Base-by-base conservation (phyloP, 2,888 invertebrate species). In the Tuberolachnus salignus region DNA sequence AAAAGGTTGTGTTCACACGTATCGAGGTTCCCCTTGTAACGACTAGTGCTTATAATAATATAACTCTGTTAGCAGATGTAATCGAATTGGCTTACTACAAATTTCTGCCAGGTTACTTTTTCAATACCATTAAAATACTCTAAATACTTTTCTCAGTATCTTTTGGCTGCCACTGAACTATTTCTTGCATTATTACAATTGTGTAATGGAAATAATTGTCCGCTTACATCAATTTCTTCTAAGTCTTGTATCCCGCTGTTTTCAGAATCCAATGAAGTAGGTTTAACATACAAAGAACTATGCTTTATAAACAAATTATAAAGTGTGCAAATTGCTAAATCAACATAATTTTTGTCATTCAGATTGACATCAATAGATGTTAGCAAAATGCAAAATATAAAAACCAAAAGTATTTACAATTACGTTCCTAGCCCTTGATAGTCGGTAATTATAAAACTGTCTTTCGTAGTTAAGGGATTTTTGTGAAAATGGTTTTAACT, bases 381-480 rank as follows among this genome's bases (percentile, higher is more conserved):
- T 26, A 14, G 59, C 14, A 59, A 59, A 59, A 59, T 59, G 26
- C 26, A 16, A 59, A 59, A 59, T 59, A 14, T 59, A 59, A 26
- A 59, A 14, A 59, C 59, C 59, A 59, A 59, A 59, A 26, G 26
- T 26, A 26, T 59, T 59, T 59, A 26, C 59, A 26, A 59, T 26
- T 59, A 59, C 26, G 26, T 59, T 59, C 26, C 59, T 59, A 16
- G 59, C 26, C 59, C 59, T 59, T 26, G 59, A 59, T 26, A 59
- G 14, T 59, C 59, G 57, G 26, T 59, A 59, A 59, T 59, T 59
- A 16, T 59, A 59, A 59, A 59, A 26, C 16, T 26, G 26, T 59
- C 59, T 59, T 59, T 59, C 59, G 16, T 59, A 59, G 59, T 59
- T 59, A 14, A 59, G 26, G 59, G 59, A 59, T 59, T 59, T 59